phyloP scores from a whole-genome alignment of 1,140 invertebrate species.

The Neuroterus valhalla region DNA sequence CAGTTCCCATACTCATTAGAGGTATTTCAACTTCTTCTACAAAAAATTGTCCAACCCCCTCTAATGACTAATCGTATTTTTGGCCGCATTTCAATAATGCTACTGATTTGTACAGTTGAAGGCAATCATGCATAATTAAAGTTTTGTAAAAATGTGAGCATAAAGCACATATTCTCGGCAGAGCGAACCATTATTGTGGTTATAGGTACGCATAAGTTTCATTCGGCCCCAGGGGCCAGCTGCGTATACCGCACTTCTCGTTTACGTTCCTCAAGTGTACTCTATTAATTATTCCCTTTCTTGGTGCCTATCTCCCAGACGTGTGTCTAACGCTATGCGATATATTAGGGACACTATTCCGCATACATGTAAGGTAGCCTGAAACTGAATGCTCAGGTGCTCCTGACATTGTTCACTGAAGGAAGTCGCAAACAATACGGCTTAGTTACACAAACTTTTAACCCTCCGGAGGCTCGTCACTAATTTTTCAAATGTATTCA shows the following conservation, averaged over 20 bases:
- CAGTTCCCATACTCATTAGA: too few relatives aligned
- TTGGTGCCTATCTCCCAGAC: slow-evolving; percentile 48
- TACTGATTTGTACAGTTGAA: too few relatives aligned
- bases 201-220: slow-evolving; percentile 34
- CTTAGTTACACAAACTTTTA: not conserved
- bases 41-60: too few relatives aligned
- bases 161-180: too few relatives aligned
- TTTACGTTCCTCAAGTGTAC: slow-evolving; percentile 50
- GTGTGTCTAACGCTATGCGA: slow-evolving; percentile 50
- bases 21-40: too few relatives aligned
- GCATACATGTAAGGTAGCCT: slow-evolving; percentile 46
- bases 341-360: slow-evolving; percentile 43
- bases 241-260: slow-evolving; percentile 55
- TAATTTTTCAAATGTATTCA: slow-evolving; percentile 21
- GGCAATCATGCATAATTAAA: too few relatives aligned
- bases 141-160: too few relatives aligned
- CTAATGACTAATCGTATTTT: too few relatives aligned
- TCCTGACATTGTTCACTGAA: slow-evolving; percentile 38
- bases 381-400: slow-evolving; percentile 35
- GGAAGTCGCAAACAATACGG: not conserved
- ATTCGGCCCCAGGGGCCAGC: slow-evolving; percentile 62
- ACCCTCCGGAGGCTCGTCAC: not conserved
- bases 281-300: slow-evolving; percentile 58
- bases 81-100: too few relatives aligned
- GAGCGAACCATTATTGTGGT: too few relatives aligned